phyloP scores from a whole-genome alignment of 2,888 invertebrate species.

The Stenotaenia linearis region DNA sequence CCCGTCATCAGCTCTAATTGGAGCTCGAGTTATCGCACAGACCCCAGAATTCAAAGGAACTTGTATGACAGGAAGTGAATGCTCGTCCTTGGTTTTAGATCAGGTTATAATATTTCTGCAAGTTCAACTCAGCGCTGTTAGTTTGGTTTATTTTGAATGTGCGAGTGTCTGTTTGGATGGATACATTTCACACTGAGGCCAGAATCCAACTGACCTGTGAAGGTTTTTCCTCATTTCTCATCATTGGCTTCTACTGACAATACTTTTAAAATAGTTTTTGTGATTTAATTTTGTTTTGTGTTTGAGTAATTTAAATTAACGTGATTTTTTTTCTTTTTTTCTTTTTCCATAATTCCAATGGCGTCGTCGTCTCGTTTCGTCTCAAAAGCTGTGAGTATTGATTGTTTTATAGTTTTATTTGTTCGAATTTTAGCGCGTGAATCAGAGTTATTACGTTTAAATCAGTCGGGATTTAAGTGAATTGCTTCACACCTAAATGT shows the following conservation, averaged over 20 bases:
- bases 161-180: not conserved
- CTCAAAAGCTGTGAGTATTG: not conserved
- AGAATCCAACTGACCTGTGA: not conserved
- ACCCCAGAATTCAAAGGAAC: slow-evolving; percentile 19
- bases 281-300: not conserved
- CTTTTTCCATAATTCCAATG: not conserved
- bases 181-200: slow-evolving; percentile 10
- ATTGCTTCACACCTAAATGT: not conserved
- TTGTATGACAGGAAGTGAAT: not conserved
- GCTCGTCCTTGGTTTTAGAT: not conserved
- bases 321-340: not conserved
- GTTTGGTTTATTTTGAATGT: not conserved
- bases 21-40: slow-evolving; percentile 14
- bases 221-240: not conserved
- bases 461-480: not conserved
- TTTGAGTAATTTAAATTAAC: not conserved
- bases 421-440: not conserved
- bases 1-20: slow-evolving; percentile 20
- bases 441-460: not conserved
- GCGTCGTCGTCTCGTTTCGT: not conserved
- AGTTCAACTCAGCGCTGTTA: not conserved
- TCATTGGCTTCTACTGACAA: not conserved
- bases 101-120: slow-evolving; percentile 1
- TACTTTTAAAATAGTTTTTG: not conserved
- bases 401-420: not conserved